Evolutionary conservation across 2,113 vertebrate genomes (phyloP), one percentile per base, ranked within the genome.

Genomic region (Tretioscincus oriximinensis): DNA sequence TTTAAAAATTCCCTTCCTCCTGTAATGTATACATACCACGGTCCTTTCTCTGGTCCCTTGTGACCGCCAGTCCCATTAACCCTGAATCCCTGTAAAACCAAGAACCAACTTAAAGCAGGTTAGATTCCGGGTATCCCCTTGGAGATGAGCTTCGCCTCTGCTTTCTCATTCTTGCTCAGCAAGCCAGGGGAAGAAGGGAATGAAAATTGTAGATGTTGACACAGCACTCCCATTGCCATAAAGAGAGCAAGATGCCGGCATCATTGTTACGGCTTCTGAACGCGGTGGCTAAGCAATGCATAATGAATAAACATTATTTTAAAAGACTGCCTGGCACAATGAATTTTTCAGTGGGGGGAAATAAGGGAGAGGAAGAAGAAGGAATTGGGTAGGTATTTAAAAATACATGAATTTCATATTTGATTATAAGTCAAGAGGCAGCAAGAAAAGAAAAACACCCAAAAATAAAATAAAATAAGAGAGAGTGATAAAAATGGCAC

Each of bases 401-500:
- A 96, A 96, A 95, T 95, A 94, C 88, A 95, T 95, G 95, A 95
- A 87, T 92, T 94, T 94, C 88, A 81, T 93, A 92, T 93, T 92
- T 95, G 92, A 93, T 93, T 95, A 79, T 94, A 94, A 94, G 93
- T 94, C 91, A 94, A 92, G 90, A 92, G 85, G 82, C 89, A 89
- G 75, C 75, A 82, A 77, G 84, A 80, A 73, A 85, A 81, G 58
- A 26, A 75, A 88, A 80, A 41, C 35, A 41, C 35, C 35, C 35
- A 41, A 41, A 41, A 41, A 78, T 67, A 16, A 54, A 74, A 66
- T 66, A 66, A 76, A 35, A 66, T 66, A 66, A 76, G n/a, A 21
- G n/a, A 81, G 67, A 16, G 5, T 63, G 35, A 88, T 72, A 88
- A 58, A 82, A 81, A 83, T 83, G 80, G 88, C 81, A 90, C 82